phyloP scores from a whole-genome alignment of 2,888 invertebrate genomes.

The Acrocyrtus sp. region DNA sequence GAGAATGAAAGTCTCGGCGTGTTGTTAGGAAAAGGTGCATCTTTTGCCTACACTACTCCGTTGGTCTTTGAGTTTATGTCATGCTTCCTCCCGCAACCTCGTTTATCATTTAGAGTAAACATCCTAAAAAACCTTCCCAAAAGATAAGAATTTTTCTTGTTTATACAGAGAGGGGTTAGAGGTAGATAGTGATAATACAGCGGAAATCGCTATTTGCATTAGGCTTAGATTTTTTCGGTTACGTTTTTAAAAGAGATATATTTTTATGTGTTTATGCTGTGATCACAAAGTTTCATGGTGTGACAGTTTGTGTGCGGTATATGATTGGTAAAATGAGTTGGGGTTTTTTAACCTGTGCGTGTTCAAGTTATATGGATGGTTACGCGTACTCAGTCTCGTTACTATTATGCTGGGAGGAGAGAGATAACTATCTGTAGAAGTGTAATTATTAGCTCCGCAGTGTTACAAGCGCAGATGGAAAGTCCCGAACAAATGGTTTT shows the following conservation, averaged over 20 bases:
- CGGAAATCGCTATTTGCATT: slow-evolving; percentile 45
- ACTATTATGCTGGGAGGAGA: neutral
- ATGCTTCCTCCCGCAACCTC: slow-evolving; percentile 14
- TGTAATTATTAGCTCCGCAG: neutral
- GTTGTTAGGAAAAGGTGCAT: neutral
- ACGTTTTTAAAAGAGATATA: too few relatives aligned
- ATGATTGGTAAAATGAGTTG: too few relatives aligned
- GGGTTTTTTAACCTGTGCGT: neutral
- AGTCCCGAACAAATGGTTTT: neutral
- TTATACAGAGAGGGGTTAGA: too few relatives aligned
- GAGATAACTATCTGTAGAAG: neutral
- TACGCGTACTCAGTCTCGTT: slow-evolving; percentile 9
- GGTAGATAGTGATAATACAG: slow-evolving; percentile 11
- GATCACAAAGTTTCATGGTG: too few relatives aligned
- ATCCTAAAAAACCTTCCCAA: too few relatives aligned
- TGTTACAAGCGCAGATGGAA: neutral
- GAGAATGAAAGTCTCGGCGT: neutral
- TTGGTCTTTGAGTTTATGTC: neutral
- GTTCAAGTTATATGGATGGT: slow-evolving; percentile 7
- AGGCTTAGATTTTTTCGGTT: slow-evolving; percentile 28
- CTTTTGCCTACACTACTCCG: slow-evolving; percentile 13
- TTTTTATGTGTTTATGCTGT: too few relatives aligned
- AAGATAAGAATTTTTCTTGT: too few relatives aligned
- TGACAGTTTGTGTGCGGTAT: too few relatives aligned
- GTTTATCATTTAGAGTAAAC: slow-evolving; percentile 7